Base-by-base conservation (phyloP, 2,888 invertebrate genomes). In the Aphidoletes aphidimyza region DNA sequence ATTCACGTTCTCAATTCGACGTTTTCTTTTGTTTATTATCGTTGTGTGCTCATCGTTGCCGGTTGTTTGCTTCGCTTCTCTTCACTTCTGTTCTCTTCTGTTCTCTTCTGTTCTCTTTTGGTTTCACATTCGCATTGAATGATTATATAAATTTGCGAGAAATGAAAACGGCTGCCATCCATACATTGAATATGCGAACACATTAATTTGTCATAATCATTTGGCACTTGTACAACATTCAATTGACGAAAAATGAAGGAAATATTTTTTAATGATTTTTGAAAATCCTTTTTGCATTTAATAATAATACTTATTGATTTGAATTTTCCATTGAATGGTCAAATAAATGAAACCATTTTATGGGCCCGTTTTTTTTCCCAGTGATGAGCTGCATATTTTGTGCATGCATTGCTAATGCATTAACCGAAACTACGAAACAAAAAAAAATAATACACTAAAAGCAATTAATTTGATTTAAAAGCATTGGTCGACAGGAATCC, bases 401-500 rank as follows among this genome's bases (percentile, higher is more conserved):
- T 1, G 1, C 69, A 2, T 14, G 30, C 26, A 14, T 69, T 30
- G n/a, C n/a, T n/a, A n/a, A n/a, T n/a, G n/a, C n/a, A n/a, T n/a
- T n/a, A n/a, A n/a, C n/a, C n/a, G n/a, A n/a, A n/a, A n/a, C 34
- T 9, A 17, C n/a, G n/a, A 37, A 1, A 78, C n/a, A 81, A 37
- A 81, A 3, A 9, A 81, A 81, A n/a, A 34, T 69, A 69, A 9
- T 8, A 22, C n/a, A 22, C 36, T 81, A 37, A 37, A 81, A 81
- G n/a, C 81, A 81, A 81, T 81, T 81, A 81, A 81, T 81, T 81
- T 81, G 81, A 81, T 81, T 81, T 36, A 81, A 81, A 81, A 81
- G 37, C 22, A 0, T 69, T 69, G 69, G 30, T 69, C 11, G 69
- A 69, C 30, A 14, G 30, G 39, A 39, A n/a, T n/a, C 39, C 39